phyloP scores from a whole-genome alignment of 1,140 invertebrate species.

The Procambarus clarkii region DNA sequence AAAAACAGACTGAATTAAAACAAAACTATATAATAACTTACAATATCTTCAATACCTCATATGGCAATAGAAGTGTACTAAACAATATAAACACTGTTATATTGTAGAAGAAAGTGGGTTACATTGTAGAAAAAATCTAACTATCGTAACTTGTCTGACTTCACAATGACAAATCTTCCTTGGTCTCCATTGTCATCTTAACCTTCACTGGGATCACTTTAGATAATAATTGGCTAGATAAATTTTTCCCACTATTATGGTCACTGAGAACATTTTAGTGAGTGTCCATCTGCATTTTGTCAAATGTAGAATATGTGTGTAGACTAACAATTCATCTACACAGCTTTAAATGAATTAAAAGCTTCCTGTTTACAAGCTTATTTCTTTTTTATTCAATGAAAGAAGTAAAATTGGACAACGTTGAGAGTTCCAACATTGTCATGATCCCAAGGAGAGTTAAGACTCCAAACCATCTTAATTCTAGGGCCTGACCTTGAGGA shows the following conservation, averaged over 20 bases:
- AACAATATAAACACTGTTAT: too few species aligned
- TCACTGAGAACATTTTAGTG: too few species aligned
- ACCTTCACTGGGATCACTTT: conserved; percentile 2
- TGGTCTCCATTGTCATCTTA: neutral
- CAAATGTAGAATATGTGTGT: neutral
- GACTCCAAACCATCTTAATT: neutral
- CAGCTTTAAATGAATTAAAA: neutral
- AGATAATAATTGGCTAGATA: neutral
- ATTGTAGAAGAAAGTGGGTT: too few species aligned
- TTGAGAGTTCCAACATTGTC: neutral
- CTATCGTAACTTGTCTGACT: neutral
- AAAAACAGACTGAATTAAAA: neutral
- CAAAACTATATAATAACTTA: neutral
- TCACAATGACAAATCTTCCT: neutral
- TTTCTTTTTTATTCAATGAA: neutral
- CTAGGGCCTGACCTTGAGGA: conserved; percentile 73
- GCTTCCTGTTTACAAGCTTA: too few species aligned
- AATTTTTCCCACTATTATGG: neutral
- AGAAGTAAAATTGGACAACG: neutral
- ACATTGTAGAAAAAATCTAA: neutral
- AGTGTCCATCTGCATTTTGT: neutral
- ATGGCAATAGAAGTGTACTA: neutral
- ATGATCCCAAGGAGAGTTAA: conserved; percentile 7
- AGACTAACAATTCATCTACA: neutral
- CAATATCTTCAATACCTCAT: neutral